A percentile compares a stretch with the other conserved stretches of the same genome.
Conservation (phyloP, 2,797 vertebrate species). For the Gephyroberyx darwinii region DNA sequence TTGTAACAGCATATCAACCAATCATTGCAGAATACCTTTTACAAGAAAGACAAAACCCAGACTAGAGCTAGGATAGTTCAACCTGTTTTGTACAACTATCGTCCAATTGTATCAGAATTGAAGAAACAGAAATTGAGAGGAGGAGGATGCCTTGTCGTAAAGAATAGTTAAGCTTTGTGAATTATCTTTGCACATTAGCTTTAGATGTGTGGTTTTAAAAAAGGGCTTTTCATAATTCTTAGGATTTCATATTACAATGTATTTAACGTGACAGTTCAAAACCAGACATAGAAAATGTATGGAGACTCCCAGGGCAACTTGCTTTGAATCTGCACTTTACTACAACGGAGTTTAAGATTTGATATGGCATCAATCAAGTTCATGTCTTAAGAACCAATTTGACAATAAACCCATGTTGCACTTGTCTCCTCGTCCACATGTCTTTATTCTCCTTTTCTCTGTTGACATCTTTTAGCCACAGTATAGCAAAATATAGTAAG, state of each 20-base stretch:
- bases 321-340: conserved; percentile 96
- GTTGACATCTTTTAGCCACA: too few species aligned
- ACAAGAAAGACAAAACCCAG: conserved; percentile 43
- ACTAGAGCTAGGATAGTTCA: conserved; percentile 27
- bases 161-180: conserved; percentile 68
- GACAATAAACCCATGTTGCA: conserved; percentile 91
- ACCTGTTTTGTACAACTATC: conserved; percentile 43
- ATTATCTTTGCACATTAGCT: conserved; percentile 84
- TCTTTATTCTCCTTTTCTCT: conserved; percentile 32
- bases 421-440: conserved; percentile 63
- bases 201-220: conserved; percentile 84
- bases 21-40: conserved; percentile 54
- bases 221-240: conserved; percentile 91
- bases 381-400: conserved; percentile 92
- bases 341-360: conserved; percentile 88
- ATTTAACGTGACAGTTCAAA: conserved; percentile 72
- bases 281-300: conserved; percentile 81
- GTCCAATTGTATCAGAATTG: conserved; percentile 46
- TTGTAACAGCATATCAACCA: conserved; percentile 53
- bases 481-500: too few species aligned
- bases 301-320: conserved; percentile 87
- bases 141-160: conserved; percentile 41
- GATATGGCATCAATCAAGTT: conserved; percentile 90
- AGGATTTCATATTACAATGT: conserved; percentile 76
- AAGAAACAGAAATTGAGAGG: conserved; percentile 24